A percentile compares a stretch with the other conserved stretches of the same genome.
Conservation (phyloP, 2,113 vertebrate species). For the Speoplatyrhinus poulsoni region DNA sequence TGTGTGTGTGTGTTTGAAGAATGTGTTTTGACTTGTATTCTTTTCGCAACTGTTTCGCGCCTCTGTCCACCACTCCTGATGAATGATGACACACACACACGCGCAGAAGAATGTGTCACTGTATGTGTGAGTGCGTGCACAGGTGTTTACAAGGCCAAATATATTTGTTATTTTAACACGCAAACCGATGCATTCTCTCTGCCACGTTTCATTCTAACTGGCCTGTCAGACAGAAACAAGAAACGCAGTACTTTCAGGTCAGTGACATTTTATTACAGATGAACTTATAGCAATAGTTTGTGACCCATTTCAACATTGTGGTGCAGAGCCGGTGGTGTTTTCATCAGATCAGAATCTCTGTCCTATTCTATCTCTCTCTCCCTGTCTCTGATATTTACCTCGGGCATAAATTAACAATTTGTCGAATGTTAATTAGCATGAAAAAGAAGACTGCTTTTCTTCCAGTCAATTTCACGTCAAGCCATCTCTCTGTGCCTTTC, state of each 20-base stretch:
- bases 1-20: conserved; percentile 7
- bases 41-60: conserved; percentile 23
- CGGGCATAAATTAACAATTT: conserved; percentile 72
- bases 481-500: conserved; percentile 52
- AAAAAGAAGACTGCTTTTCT: conserved; percentile 62
- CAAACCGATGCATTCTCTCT: too few relatives aligned
- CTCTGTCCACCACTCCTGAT: conserved; percentile 26
- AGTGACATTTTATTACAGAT: too few relatives aligned
- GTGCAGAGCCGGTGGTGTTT: too few relatives aligned
- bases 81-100: conserved; percentile 20
- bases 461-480: conserved; percentile 72
- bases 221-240: too few relatives aligned
- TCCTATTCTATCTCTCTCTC: neutral
- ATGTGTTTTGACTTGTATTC: conserved; percentile 32
- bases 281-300: too few relatives aligned
- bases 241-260: too few relatives aligned
- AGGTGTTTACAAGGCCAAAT: neutral
- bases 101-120: neutral
- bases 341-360: neutral
- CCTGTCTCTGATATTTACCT: conserved; percentile 27
- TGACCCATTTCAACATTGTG: too few relatives aligned
- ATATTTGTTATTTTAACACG: too few relatives aligned
- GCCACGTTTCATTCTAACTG: too few relatives aligned
- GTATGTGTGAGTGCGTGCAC: neutral
- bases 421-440: conserved; percentile 66